Evolutionary conservation across 2,797 vertebrate genomes (phyloP).

Genomic region (Lycodopsis pacificus): DNA sequence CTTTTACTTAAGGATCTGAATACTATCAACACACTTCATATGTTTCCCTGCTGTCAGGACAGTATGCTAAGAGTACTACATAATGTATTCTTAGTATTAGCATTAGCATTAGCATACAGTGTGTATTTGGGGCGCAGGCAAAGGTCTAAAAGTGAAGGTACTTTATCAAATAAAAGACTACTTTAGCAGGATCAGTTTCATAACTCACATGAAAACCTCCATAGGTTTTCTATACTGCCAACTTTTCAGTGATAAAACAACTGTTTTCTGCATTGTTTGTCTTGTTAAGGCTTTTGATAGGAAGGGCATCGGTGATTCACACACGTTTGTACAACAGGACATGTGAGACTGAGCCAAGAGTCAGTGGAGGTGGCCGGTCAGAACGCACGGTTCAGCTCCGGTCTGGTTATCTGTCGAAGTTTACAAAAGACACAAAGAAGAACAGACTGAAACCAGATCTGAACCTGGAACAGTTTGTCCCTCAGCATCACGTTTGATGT

Average conservation of each 20-base stretch:
- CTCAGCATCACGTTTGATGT: no score
- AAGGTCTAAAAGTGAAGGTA: not conserved
- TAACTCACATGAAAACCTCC: not conserved
- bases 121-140: not conserved
- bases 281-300: not conserved
- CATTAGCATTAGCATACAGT: not conserved
- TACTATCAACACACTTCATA: not conserved
- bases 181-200: not conserved
- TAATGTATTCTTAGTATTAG: not conserved
- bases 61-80: not conserved
- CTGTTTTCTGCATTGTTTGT: not conserved
- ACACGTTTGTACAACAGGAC: constrained; percentile 10
- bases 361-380: not conserved
- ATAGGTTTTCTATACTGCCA: not conserved
- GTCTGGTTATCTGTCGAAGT: no score
- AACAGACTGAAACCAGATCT: not conserved
- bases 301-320: not conserved
- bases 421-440: not conserved
- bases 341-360: not conserved
- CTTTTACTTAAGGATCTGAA: not conserved
- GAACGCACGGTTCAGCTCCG: no score
- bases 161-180: not conserved
- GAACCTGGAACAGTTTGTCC: not conserved
- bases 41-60: not conserved
- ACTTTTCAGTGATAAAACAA: not conserved